Evolutionary conservation across 2,888 invertebrate genomes (phyloP), one percentile per base, ranked within the genome.

Genomic region (Pinctada fucata): DNA sequence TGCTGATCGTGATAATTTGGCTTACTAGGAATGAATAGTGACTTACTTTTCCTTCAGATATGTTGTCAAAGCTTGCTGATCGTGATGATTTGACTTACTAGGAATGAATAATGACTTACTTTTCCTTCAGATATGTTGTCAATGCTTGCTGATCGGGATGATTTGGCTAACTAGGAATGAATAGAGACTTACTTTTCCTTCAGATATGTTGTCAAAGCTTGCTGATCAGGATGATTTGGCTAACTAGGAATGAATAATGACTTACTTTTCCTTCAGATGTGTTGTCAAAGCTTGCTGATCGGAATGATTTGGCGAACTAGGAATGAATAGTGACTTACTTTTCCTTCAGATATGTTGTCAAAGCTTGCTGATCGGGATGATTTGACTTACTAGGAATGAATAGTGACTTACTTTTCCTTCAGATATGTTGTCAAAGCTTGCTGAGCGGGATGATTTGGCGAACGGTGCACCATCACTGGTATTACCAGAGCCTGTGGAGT

Each of bases 61-160:
- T n/a, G 75, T 79, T 85, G 63, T 87, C 85, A 58, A 83, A 81
- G 74, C n/a, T n/a, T n/a, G n/a, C n/a, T n/a, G n/a, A n/a, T n/a
- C n/a, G n/a, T n/a, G n/a, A n/a, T n/a, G n/a, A n/a, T n/a, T n/a
- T n/a, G n/a, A n/a, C n/a, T n/a, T n/a, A n/a, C n/a, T n/a, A n/a
- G n/a, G n/a, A n/a, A n/a, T n/a, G n/a, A 75, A 48, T 72, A 65
- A 89, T n/a, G n/a, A n/a, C n/a, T n/a, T n/a, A n/a, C n/a, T n/a
- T n/a, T n/a, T n/a, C n/a, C n/a, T n/a, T n/a, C n/a, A n/a, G n/a
- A n/a, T n/a, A n/a, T n/a, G n/a, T n/a, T n/a, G n/a, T n/a, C n/a
- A n/a, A n/a, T n/a, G 88, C 88, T 87, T 88, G 13, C 88, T 87
- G 63, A 87, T 86, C 31, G 83, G 78, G 3, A 78, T 66, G n/a